Conservation (phyloP, 2,888 invertebrate species). For the Chymomyza amoena region DNA sequence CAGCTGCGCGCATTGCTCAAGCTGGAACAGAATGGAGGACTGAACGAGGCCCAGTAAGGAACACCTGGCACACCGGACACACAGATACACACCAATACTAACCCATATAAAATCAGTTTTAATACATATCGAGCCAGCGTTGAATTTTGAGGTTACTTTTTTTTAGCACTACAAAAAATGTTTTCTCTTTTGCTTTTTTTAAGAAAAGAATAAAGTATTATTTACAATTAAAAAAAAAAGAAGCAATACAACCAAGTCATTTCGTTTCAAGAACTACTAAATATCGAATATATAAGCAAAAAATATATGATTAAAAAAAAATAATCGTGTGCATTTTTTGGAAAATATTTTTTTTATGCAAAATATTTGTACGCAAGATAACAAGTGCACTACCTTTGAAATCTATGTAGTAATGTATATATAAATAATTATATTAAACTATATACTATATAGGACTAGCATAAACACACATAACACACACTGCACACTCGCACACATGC, state of each 20-base stretch:
- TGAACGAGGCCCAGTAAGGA: constrained; percentile 47
- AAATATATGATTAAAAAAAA: constrained; percentile 1
- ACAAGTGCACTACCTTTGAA: neutral
- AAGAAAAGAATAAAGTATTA: constrained; percentile 50
- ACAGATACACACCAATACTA: constrained; percentile 26
- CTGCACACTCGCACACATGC: neutral
- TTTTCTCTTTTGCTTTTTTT: constrained; percentile 32
- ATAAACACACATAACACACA: neutral
- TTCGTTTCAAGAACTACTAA: constrained; percentile 2
- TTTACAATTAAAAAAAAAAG: constrained; percentile 40
- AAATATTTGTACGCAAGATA: neutral
- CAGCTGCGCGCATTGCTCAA: constrained; percentile 56
- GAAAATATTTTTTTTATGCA: neutral
- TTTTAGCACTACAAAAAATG: constrained; percentile 8
- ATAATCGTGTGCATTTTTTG: neutral
- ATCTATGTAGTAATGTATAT: constrained; percentile 61
- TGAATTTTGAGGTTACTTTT: neutral
- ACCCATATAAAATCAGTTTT: neutral
- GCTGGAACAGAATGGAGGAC: constrained; percentile 55
- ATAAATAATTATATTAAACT: constrained; percentile 3
- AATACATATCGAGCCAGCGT: constrained; percentile 36
- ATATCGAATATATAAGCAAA: neutral
- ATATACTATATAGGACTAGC: neutral
- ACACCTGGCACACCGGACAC: constrained; percentile 5
- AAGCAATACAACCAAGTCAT: constrained; percentile 16